Evolutionary conservation across 1,140 invertebrate species (phyloP).

Genomic region (Neelides sp.): DNA sequence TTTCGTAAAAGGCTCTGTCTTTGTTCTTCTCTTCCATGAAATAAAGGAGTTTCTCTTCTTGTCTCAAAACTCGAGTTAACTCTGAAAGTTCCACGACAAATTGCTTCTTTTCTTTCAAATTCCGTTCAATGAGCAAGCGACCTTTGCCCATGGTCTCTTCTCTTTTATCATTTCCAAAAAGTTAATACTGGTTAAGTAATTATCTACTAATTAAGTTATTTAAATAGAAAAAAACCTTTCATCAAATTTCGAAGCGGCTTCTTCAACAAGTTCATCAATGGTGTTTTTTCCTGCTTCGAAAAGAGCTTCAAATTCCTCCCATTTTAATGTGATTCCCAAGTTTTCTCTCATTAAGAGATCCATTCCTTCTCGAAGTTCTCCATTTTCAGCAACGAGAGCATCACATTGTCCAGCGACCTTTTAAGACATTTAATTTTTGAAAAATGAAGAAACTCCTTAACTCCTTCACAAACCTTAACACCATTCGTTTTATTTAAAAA

Average conservation of each 20-base stretch:
- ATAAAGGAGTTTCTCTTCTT: constrained; percentile 29
- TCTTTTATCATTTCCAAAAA: constrained; percentile 12
- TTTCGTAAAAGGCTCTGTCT: constrained; percentile 27
- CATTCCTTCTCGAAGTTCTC: constrained; percentile 11
- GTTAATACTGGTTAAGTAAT: neutral
- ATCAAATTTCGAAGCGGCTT: constrained; percentile 24
- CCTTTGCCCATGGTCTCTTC: constrained; percentile 28
- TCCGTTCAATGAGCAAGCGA: constrained; percentile 22
- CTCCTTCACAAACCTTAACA: neutral
- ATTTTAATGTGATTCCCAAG: constrained; percentile 16
- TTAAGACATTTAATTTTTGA: constrained; percentile 6
- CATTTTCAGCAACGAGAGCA: constrained; percentile 25
- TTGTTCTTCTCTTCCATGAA: constrained; percentile 29
- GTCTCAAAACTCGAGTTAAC: constrained; percentile 22
- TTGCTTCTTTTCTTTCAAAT: constrained; percentile 27
- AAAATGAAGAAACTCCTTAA: neutral
- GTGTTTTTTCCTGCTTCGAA: constrained; percentile 13
- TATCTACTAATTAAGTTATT: neutral
- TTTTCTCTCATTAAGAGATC: constrained; percentile 24
- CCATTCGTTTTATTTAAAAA: too few species aligned
- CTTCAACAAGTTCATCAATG: constrained; percentile 24
- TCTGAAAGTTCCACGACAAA: constrained; percentile 27
- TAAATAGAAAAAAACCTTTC: constrained; percentile 16
- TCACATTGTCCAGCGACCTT: constrained; percentile 30
- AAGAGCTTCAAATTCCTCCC: constrained; percentile 12